Conservation (phyloP, 2,888 invertebrate genomes). For the Lordiphosa fenestrarum region DNA sequence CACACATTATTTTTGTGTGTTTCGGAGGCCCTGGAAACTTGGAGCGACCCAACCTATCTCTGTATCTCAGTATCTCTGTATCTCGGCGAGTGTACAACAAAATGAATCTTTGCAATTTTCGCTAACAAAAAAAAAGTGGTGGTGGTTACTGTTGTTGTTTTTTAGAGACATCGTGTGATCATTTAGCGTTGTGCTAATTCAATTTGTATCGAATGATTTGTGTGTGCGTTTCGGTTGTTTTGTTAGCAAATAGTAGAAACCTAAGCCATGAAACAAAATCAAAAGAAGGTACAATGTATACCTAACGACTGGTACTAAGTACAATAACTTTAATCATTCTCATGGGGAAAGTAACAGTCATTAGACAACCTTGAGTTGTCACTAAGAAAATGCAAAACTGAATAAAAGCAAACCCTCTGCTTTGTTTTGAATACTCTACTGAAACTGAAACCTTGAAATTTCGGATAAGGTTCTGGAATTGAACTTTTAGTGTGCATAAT, state of each 20-base stretch:
- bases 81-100: constrained; percentile 17
- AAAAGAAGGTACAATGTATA: too few species aligned
- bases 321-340: too few species aligned
- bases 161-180: constrained; percentile 76
- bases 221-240: constrained; percentile 1
- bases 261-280: not conserved
- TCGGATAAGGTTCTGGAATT: too few species aligned
- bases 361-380: too few species aligned
- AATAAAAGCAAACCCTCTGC: too few species aligned
- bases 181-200: constrained; percentile 76
- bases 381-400: too few species aligned
- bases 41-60: constrained; percentile 54
- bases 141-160: constrained; percentile 35
- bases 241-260: not conserved
- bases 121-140: constrained; percentile 44
- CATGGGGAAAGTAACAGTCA: too few species aligned
- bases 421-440: too few species aligned
- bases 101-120: constrained; percentile 42
- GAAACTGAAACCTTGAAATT: too few species aligned
- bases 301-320: too few species aligned
- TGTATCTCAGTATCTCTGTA: constrained; percentile 27
- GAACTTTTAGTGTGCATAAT: too few species aligned
- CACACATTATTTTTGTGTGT: constrained; percentile 4
- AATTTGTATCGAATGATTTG: constrained; percentile 44
- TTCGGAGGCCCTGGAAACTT: constrained; percentile 36